A percentile compares a stretch with the other conserved stretches of the same genome.
Evolutionary conservation across 2,888 invertebrate species (phyloP).

Genomic region (Acanthosoma haemorrhoidale): DNA sequence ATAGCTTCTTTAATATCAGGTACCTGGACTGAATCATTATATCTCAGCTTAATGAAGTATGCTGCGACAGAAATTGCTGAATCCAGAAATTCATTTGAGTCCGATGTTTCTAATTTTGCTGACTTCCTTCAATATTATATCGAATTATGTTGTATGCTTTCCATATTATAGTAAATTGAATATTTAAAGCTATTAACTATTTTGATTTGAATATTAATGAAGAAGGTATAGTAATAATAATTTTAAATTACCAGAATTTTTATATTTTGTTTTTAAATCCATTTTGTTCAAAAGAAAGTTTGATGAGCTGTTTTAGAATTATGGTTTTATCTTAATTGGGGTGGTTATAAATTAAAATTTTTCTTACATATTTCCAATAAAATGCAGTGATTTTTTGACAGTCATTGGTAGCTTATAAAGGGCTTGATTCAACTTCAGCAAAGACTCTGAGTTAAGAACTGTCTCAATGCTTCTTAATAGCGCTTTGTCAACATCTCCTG

Average conservation of each 20-base stretch:
- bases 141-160: too few relatives aligned
- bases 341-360: too few relatives aligned
- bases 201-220: too few relatives aligned
- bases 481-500: background rate
- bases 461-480: background rate
- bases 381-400: background rate
- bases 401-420: background rate
- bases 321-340: too few relatives aligned
- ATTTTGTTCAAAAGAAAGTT: too few relatives aligned
- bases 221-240: too few relatives aligned
- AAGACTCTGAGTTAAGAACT: background rate
- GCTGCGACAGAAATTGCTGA: background rate
- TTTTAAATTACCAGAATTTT: too few relatives aligned
- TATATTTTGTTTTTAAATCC: too few relatives aligned
- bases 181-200: too few relatives aligned
- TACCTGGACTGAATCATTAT: constrained; percentile 31
- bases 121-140: background rate
- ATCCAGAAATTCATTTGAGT: constrained; percentile 11
- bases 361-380: background rate
- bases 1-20: constrained; percentile 33
- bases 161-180: too few relatives aligned
- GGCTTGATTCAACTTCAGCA: background rate
- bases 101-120: background rate
- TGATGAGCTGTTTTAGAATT: too few relatives aligned
- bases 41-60: background rate